Conservation (phyloP, 2,888 invertebrate species). For the Dexiosoma caninum region DNA sequence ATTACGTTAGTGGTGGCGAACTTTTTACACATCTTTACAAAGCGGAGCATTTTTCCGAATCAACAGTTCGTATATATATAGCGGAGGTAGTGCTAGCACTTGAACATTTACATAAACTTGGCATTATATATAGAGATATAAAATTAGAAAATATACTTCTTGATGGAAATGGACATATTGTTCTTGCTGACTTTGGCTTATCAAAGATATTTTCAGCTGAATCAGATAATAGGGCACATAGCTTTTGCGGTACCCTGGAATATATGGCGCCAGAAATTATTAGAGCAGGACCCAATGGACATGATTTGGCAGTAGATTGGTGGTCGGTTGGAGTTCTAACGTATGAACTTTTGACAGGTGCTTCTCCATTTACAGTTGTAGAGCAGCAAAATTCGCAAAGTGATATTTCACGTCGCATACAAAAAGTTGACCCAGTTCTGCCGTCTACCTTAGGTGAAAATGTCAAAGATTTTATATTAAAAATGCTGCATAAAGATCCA, state of each 20-base stretch:
- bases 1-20: slow-evolving; percentile 98
- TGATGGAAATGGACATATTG: slow-evolving; percentile 95
- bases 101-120: slow-evolving; percentile 96
- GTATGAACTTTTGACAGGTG: slow-evolving; percentile 96
- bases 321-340: slow-evolving; percentile 98
- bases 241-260: slow-evolving; percentile 98
- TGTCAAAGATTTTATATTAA: slow-evolving; percentile 86
- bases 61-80: slow-evolving; percentile 94
- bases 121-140: slow-evolving; percentile 98
- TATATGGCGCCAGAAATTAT: slow-evolving; percentile 97
- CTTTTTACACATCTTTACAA: slow-evolving; percentile 97
- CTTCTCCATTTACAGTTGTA: slow-evolving; percentile 97
- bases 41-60: slow-evolving; percentile 93
- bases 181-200: slow-evolving; percentile 97
- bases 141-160: slow-evolving; percentile 98
- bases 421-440: slow-evolving; percentile 92
- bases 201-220: slow-evolving; percentile 90
- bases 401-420: slow-evolving; percentile 94
- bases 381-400: slow-evolving; percentile 95
- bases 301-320: slow-evolving; percentile 99
- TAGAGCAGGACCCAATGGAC: slow-evolving; percentile 90
- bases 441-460: slow-evolving; percentile 86
- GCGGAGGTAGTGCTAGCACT: slow-evolving; percentile 97
- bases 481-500: slow-evolving; percentile 93
- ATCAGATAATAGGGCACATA: slow-evolving; percentile 90